Percentiles rank a stretch among this genome's conserved stretches.
These are phyloP conservation scores for Operophtera brumata DNA, from an alignment of 2,888 invertebrate species.

Conservation along the genomic window DNA sequence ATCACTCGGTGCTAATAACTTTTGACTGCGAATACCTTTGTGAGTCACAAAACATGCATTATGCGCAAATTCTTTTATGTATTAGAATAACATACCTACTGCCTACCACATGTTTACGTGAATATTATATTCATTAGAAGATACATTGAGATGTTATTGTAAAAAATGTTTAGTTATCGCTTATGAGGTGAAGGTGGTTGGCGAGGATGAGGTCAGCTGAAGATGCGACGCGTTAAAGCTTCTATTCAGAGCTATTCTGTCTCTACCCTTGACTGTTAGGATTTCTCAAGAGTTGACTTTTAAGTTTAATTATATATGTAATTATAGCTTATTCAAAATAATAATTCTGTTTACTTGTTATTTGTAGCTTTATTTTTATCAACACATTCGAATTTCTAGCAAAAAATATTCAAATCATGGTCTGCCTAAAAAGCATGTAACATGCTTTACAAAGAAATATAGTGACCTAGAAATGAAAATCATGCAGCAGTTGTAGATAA, in stretches of 20 bases:
- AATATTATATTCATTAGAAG: slow-evolving; percentile 46
- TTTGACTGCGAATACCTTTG: slow-evolving; percentile 70
- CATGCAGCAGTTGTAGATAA: slow-evolving; percentile 65
- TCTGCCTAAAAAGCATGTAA: slow-evolving; percentile 62
- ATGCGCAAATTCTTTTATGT: slow-evolving; percentile 57
- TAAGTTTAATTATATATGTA: slow-evolving; percentile 43
- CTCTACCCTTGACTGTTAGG: slow-evolving; percentile 50
- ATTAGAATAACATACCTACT: slow-evolving; percentile 38
- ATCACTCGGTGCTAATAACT: slow-evolving; percentile 69
- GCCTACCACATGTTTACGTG: slow-evolving; percentile 37
- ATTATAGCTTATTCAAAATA: slow-evolving; percentile 51
- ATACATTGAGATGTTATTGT: slow-evolving; percentile 45
- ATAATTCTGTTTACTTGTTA: slow-evolving; percentile 21
- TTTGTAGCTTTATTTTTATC: slow-evolving; percentile 15
- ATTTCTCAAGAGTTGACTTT: slow-evolving; percentile 44
- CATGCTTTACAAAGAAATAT: slow-evolving; percentile 68
- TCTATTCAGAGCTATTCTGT: slow-evolving; percentile 41
- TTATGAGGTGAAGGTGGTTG: slow-evolving; percentile 52
- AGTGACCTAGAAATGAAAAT: slow-evolving; percentile 76
- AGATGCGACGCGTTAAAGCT: slow-evolving; percentile 36
- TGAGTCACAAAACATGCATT: slow-evolving; percentile 61
- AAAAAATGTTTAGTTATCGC: slow-evolving; percentile 40
- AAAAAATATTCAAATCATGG: slow-evolving; percentile 57
- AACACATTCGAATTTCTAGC: slow-evolving; percentile 22
- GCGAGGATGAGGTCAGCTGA: slow-evolving; percentile 47